Base-by-base conservation (phyloP, 53 echinoderm and acorn worm genomes). In the Arbacia lixula region DNA sequence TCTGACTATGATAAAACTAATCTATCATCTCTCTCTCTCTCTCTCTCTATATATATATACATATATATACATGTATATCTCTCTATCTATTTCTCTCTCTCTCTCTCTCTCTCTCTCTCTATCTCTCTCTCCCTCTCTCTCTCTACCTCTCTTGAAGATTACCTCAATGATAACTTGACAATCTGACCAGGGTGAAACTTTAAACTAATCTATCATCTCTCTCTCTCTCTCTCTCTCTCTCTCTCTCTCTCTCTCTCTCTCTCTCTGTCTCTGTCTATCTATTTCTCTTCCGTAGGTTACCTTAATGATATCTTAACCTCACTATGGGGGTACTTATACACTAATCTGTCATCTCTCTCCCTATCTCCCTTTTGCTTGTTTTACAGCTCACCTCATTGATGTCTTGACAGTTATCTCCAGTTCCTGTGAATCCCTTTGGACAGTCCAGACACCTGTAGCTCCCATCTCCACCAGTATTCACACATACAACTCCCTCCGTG, bases 391-490 rank as follows among this genome's bases (percentile, higher is more conserved):
- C 95, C 95, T 95, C 96, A 72, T 96, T 76, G 33, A 96, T 90
- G 34, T 96, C 93, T 20, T 78, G 69, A 74, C 97, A 97, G 26
- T 82, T 89, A 39, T 86, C 66, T 29, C 92, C 93, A 29, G 80
- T 86, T 16, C 90, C 91, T 14, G 83, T 68, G 28, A 60, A 87
- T 9, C 92, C 94, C 22, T 81, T 68, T 1, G 94, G 94, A 53
- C 96, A 96, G 36, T 75, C 93, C 2, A 82, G 85, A 67, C 93
- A 97, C 11, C 85, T 51, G 62, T 88, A 88, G 27, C 54, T 76
- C 37, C 93, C 92, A 17, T 52, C 34, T 22, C 93, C 91, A 0
- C 89, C 93, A 3, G 87, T 87, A 69, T 96, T 94, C 22, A 96
- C 86, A 84, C 97, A 96, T 10, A 60, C 54, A 1, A 87, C 88